phyloP scores from a whole-genome alignment of 2,888 invertebrate genomes.

The Xestia sexstrigata region DNA sequence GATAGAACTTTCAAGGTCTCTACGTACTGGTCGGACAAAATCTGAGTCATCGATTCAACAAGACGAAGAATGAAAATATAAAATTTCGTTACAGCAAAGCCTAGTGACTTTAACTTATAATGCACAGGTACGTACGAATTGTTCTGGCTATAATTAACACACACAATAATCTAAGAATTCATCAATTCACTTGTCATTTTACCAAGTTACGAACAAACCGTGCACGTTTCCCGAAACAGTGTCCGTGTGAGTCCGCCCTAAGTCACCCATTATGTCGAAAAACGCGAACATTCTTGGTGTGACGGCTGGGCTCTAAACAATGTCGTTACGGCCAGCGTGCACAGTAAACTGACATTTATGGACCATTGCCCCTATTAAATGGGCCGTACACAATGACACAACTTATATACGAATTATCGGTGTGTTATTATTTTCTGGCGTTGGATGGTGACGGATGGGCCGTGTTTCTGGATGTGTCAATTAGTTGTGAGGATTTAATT shows the following conservation, averaged over 20 bases:
- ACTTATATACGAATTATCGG: conserved; percentile 66
- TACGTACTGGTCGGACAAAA: no score
- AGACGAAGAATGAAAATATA: neutral
- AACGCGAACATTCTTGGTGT: conserved; percentile 55
- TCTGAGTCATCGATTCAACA: no score
- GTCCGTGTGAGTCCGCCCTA: conserved; percentile 38
- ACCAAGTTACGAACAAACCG: neutral
- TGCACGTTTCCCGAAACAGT: neutral
- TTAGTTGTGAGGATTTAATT: conserved; percentile 26
- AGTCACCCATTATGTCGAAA: conserved; percentile 52
- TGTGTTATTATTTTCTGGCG: conserved; percentile 63
- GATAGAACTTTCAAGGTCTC: neutral
- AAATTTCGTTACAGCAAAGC: neutral
- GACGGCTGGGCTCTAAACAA: conserved; percentile 66
- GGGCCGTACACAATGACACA: conserved; percentile 66
- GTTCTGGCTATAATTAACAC: neutral
- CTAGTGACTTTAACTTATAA: neutral
- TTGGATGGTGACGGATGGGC: conserved; percentile 40
- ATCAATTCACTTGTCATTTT: neutral
- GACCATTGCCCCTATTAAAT: conserved; percentile 67
- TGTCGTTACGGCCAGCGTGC: conserved; percentile 63
- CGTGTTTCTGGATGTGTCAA: conserved; percentile 35
- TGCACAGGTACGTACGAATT: neutral
- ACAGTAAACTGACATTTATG: conserved; percentile 67
- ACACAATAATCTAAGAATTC: neutral